Conservation (phyloP, 2,888 invertebrate species). For the Boloria euphrosyne region DNA sequence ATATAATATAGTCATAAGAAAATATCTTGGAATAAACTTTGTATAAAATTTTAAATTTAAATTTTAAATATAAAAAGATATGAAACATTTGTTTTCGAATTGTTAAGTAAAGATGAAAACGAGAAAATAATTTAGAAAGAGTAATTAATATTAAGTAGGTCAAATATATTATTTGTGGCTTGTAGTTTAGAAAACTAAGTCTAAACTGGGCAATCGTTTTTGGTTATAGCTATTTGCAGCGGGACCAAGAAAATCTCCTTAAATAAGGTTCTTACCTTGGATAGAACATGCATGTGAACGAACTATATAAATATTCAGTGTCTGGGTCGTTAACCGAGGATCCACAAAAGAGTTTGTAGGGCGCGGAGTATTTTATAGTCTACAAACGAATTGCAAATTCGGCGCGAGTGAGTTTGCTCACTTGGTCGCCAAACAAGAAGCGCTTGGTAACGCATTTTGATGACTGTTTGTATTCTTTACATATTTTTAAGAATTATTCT, state of each 20-base stretch:
- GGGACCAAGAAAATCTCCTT: neutral
- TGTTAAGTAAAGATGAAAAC: too few species aligned
- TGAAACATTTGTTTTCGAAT: too few species aligned
- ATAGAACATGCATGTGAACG: conserved; percentile 48
- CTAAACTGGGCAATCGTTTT: neutral
- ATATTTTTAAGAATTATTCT: neutral
- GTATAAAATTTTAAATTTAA: neutral
- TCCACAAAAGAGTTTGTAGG: conserved; percentile 67
- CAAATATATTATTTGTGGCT: neutral
- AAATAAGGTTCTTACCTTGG: conserved; percentile 8
- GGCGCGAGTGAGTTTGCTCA: conserved; percentile 49
- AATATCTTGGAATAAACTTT: neutral
- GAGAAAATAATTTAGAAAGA: too few species aligned
- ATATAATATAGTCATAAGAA: too few species aligned
- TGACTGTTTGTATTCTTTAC: conserved; percentile 28
- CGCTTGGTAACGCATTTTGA: conserved; percentile 48
- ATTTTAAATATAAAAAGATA: too few species aligned
- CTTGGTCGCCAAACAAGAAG: conserved; percentile 59
- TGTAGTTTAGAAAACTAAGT: neutral
- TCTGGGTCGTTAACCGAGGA: conserved; percentile 72
- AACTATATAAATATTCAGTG: conserved; percentile 68
- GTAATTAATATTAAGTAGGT: neutral
- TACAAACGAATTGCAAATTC: conserved; percentile 53
- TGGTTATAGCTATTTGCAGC: neutral
- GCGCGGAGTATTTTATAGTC: conserved; percentile 56